These are phyloP conservation scores for Lasioglossum lativentre DNA, from an alignment of 2,888 invertebrate species.

Conservation along the genomic window DNA sequence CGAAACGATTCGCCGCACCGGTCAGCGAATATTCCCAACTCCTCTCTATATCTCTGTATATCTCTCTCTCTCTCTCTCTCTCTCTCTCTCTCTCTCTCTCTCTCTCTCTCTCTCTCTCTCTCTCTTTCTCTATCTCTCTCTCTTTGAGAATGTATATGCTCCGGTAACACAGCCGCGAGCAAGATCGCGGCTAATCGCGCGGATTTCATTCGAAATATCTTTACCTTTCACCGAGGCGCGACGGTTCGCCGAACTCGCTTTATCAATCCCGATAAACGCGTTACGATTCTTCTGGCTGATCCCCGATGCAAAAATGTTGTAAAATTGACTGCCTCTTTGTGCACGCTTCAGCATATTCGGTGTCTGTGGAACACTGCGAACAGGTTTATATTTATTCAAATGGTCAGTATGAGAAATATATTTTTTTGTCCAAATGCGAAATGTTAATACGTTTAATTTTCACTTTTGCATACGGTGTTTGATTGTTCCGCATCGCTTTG, in stretches of 20 bases:
- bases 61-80: too few relatives aligned
- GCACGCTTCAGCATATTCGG: neutral
- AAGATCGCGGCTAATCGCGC: neutral
- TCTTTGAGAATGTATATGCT: neutral
- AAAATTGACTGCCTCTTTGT: neutral
- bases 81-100: neutral
- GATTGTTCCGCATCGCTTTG: too few relatives aligned
- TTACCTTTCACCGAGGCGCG: neutral
- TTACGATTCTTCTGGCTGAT: neutral
- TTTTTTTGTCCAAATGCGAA: too few relatives aligned
- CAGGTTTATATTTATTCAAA: neutral
- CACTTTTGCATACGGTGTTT: too few relatives aligned
- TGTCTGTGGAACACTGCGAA: neutral
- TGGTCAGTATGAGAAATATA: too few relatives aligned
- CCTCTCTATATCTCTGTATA: neutral
- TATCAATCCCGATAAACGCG: neutral
- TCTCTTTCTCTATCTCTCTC: too few relatives aligned
- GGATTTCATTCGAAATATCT: neutral
- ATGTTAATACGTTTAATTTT: too few relatives aligned
- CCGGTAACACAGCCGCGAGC: neutral
- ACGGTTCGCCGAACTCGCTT: neutral
- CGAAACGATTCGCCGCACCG: conserved; percentile 37
- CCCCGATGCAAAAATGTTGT: neutral
- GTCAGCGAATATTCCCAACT: conserved; percentile 18
- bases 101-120: neutral